phyloP scores from a whole-genome alignment of 2,797 vertebrate species.

The Mus spretus region DNA sequence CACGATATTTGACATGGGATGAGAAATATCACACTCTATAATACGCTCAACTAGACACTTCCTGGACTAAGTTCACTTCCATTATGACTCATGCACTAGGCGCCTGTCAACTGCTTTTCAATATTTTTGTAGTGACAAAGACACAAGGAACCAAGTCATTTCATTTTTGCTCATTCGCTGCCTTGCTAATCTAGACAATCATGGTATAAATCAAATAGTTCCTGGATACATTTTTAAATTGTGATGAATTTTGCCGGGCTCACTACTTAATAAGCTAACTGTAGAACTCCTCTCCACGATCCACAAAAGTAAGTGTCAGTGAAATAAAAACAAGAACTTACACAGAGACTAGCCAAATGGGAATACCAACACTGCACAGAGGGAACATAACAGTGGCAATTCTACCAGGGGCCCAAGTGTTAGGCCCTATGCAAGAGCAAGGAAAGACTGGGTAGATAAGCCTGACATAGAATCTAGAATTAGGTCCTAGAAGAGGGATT shows the following conservation, averaged over 20 bases:
- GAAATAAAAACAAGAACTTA: constrained; percentile 3
- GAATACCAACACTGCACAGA: background rate
- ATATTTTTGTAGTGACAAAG: constrained; percentile 55
- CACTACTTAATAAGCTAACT: background rate
- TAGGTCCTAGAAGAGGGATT: background rate
- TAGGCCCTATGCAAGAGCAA: background rate
- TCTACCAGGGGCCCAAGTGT: background rate
- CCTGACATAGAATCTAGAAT: background rate
- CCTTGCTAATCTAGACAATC: constrained; percentile 44
- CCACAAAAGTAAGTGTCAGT: background rate
- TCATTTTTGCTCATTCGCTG: constrained; percentile 31
- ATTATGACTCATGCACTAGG: background rate
- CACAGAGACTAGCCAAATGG: background rate
- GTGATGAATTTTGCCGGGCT: constrained; percentile 26
- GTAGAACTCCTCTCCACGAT: background rate
- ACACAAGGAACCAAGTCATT: constrained; percentile 40
- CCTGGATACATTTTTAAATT: constrained; percentile 38
- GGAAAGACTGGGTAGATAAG: background rate
- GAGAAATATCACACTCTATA: constrained; percentile 26
- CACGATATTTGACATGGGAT: background rate
- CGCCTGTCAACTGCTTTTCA: constrained; percentile 48
- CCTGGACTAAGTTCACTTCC: constrained; percentile 34
- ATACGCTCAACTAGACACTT: constrained; percentile 49
- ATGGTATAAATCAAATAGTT: constrained; percentile 14
- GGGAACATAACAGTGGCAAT: background rate